These are phyloP conservation scores for Pangasius sanitwongsei DNA, from an alignment of 2,797 vertebrate species.

Conservation along the genomic window DNA sequence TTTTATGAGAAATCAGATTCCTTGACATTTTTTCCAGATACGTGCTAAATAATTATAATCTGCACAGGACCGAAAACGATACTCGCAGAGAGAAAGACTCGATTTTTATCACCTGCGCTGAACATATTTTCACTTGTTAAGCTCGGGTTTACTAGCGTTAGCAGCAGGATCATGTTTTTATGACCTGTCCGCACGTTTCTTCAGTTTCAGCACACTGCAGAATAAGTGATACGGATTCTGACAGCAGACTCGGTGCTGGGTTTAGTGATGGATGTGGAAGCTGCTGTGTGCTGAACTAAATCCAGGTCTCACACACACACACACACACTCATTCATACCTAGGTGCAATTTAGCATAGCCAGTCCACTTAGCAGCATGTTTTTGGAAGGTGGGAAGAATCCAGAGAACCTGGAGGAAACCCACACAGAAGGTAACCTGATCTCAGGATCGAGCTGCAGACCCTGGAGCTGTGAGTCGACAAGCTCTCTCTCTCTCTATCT, in stretches of 20 bases:
- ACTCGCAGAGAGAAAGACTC: neutral
- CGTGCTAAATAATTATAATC: neutral
- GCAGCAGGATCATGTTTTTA: neutral
- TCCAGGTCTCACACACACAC: neutral
- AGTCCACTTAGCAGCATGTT: neutral
- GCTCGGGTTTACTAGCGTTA: neutral
- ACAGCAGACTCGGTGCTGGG: neutral
- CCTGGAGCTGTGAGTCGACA: neutral
- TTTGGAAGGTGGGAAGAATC: neutral
- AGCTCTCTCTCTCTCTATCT: neutral
- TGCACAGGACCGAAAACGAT: neutral
- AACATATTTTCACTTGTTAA: constrained; percentile 5
- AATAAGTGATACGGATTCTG: neutral
- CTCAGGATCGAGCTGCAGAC: neutral
- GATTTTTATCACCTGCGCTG: neutral
- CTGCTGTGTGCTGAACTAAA: neutral
- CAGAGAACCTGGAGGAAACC: neutral
- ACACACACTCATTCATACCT: neutral
- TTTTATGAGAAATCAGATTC: neutral
- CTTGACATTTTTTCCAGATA: neutral
- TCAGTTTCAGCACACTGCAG: neutral
- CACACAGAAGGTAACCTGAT: neutral
- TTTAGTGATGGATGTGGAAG: neutral
- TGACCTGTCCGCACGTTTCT: neutral
- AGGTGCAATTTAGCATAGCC: neutral